Evolutionary conservation across 2,888 invertebrate species (phyloP), one percentile per base, ranked within the genome.

Genomic region (Ferdinandea cuprea): DNA sequence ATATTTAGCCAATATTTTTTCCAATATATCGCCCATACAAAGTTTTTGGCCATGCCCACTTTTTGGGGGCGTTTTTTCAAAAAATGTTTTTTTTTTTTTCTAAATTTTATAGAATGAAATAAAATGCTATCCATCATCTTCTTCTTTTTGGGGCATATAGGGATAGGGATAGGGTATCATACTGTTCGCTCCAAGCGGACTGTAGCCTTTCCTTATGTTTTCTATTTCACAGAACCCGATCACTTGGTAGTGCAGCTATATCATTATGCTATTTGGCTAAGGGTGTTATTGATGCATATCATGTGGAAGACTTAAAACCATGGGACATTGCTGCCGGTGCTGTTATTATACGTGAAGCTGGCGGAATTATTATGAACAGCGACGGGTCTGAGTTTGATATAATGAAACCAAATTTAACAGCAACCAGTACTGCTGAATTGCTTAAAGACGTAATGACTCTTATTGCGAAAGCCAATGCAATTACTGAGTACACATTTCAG

Each of bases 301-400:
- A 94, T 85, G 94, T 95, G 86, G 94, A 94, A 87, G 94, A 94
- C 58, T 91, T 96, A 40, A 93, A 95, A 86, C 92, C 94, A 21
- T 96, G 96, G 96, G 96, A 97, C 89, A 93, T 95, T 9, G 94
- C 95, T 30, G 96, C 95, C 11, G 95, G 95, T 3, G 93, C 92
- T 32, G 88, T 96, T 28, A 94, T 96, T 69, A 91, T 96, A n/a
- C 90, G 91, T 58, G 96, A 97, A 92, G 96, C 96, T 68, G 96
- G 96, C 15, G 96, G 96, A 30, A 89, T 91, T 52, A 91, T 95
- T 9, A 90, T 92, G 44, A 94, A 95, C 87, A 93, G 94, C 9
- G 92, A 92, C 87, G 95, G 92, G 0, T 89, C 89, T 42, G 89
- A 91, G 85, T 92, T 92, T 74, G 89, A 93, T 86, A 86, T 94